Evolutionary conservation across 2,888 invertebrate species (phyloP), one percentile per base, ranked within the genome.

Genomic region (Hemithea aestivaria): DNA sequence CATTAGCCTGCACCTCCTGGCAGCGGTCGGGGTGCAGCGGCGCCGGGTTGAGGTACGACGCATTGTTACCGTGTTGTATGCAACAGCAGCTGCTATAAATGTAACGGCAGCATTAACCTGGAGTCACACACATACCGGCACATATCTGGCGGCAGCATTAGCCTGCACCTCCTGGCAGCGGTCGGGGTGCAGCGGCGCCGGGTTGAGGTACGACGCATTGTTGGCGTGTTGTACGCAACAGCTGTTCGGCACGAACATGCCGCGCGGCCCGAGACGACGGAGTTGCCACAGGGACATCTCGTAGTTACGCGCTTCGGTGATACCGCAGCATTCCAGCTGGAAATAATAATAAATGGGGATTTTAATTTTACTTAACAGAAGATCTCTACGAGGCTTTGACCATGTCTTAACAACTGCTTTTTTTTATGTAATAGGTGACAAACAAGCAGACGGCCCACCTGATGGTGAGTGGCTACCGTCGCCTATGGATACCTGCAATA

Each of bases 211-310:
- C 0, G 93, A 90, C 0, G 80, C 76, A 22, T 89, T 87, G 28
- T 81, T 68, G 8, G 73, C 66, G 58, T 90, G 90, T 38, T 90
- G 89, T 37, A 94, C 88, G 70, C 95, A 95, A 62, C 93, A 93
- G 34, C 90, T 91, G 2, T 90, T 83, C 23, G 93, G 93, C 10
- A 92, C 92, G 0, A 90, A 83, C 73, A 91, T 81, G 34, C 91
- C 91, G 40, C 91, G 88, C 47, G 93, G 91, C 0, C 94, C 93
- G 25, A 93, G 88, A 46, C 93, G 89, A 58, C 93, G 91, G 30
- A 94, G 78, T 48, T 93, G 90, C 95, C 95, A 95, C 63, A 91
- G 77, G 0, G 95, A 94, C 53, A 92, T 92, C 60, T 94, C 94
- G 74, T 94, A 95, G 84, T 95, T 94, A 43, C 90, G 90, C 5